Conservation (phyloP, 2,888 invertebrate species). For the Pseudoips prasinana region DNA sequence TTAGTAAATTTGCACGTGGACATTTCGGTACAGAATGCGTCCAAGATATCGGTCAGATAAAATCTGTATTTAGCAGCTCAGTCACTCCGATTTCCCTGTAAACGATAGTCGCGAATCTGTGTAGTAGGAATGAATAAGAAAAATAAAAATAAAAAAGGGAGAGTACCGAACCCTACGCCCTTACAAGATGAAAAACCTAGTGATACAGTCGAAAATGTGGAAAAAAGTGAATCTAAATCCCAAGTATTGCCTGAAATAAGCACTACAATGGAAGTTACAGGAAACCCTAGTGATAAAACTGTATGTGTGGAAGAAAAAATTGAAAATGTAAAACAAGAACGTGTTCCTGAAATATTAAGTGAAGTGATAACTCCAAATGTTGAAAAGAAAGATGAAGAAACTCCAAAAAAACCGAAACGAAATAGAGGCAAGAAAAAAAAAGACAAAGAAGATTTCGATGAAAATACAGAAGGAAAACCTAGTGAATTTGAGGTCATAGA, state of each 20-base stretch:
- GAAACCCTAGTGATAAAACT: slow-evolving; percentile 7
- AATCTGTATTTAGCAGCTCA: slow-evolving; percentile 62
- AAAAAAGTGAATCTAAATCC: background rate
- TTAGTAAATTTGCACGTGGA: slow-evolving; percentile 56
- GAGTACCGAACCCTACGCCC: slow-evolving; percentile 44
- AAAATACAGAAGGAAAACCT: slow-evolving; percentile 23
- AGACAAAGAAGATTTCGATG: slow-evolving; percentile 32
- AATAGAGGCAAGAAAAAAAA: slow-evolving; percentile 71
- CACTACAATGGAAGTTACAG: too few species aligned
- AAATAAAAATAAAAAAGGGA: slow-evolving; percentile 61
- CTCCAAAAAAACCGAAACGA: slow-evolving; percentile 74
- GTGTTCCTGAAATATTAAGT: slow-evolving; percentile 34
- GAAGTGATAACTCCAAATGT: slow-evolving; percentile 28
- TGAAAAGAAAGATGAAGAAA: slow-evolving; percentile 36
- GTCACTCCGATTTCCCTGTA: slow-evolving; percentile 42
- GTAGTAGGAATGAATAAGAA: slow-evolving; percentile 63
- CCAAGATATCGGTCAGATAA: slow-evolving; percentile 66
- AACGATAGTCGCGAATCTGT: slow-evolving; percentile 28
- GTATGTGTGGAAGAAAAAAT: slow-evolving; percentile 17
- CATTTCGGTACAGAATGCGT: slow-evolving; percentile 59
- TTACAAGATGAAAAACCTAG: slow-evolving; percentile 25
- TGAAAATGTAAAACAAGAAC: slow-evolving; percentile 27
- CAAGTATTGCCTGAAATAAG: too few species aligned
- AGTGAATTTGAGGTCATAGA: slow-evolving; percentile 6
- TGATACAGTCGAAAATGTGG: slow-evolving; percentile 14